These are phyloP conservation scores for Agrilus cyanescens DNA, from an alignment of 2,888 invertebrate species.

Conservation along the genomic window DNA sequence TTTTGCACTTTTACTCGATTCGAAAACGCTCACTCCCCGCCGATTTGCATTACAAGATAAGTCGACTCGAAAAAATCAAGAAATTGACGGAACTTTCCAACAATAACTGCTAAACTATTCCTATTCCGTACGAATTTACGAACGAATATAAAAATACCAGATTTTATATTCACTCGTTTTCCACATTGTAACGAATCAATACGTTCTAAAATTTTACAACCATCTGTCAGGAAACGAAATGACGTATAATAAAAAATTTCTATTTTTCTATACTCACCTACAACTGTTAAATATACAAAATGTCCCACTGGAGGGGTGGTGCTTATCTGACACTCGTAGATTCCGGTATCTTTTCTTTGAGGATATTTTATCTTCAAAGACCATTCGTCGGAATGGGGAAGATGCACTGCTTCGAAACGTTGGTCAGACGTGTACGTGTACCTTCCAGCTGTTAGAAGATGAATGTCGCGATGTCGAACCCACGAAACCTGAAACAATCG, in stretches of 20 bases:
- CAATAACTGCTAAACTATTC: no score
- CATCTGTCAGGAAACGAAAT: not conserved
- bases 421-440: slow-evolving; percentile 75
- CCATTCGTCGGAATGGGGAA: slow-evolving; percentile 81
- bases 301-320: slow-evolving; percentile 82
- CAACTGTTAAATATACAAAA: slow-evolving; percentile 67
- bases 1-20: no score
- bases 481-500: slow-evolving; percentile 53
- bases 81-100: no score
- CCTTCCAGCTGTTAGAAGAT: slow-evolving; percentile 60
- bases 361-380: slow-evolving; percentile 65
- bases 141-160: no score
- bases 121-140: no score
- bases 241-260: not conserved
- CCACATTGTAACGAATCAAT: not conserved
- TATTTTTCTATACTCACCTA: slow-evolving; percentile 53
- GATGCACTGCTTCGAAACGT: slow-evolving; percentile 76
- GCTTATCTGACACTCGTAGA: slow-evolving; percentile 86
- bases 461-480: slow-evolving; percentile 65
- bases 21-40: no score
- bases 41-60: no score
- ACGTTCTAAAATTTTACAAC: not conserved
- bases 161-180: no score
- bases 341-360: slow-evolving; percentile 60
- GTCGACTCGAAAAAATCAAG: no score